These are phyloP conservation scores for Patiria pectinifera DNA, from an alignment of 53 echinoderm and acorn worm genomes.

Conservation along the genomic window DNA sequence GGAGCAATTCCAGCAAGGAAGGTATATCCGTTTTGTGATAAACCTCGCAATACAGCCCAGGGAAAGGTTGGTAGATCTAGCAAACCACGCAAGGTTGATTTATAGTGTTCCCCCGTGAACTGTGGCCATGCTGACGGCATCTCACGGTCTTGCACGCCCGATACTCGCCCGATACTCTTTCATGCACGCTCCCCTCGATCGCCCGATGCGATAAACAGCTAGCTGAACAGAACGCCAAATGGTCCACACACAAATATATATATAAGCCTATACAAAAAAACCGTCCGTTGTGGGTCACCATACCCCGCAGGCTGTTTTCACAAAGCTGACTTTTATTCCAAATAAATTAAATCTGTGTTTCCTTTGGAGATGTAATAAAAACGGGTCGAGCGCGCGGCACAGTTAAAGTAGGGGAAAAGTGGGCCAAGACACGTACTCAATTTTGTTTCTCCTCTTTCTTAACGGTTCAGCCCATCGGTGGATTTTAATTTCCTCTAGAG, in stretches of 20 bases:
- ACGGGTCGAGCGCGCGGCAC: neutral
- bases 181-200: conserved; percentile 27
- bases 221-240: neutral
- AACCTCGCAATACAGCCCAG: neutral
- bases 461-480: neutral
- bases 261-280: no score
- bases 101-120: neutral
- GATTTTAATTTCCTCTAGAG: neutral
- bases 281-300: conserved; percentile 15
- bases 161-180: neutral
- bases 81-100: neutral
- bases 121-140: neutral
- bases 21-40: conserved; percentile 12
- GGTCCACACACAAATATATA: neutral
- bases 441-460: neutral
- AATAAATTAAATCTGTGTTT: conserved; percentile 50
- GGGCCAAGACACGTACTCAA: conserved; percentile 9
- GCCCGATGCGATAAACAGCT: conserved; percentile 7
- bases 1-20: conserved; percentile 1
- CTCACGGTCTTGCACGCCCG: neutral
- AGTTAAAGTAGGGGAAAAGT: conserved; percentile 3
- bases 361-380: conserved; percentile 13
- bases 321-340: conserved; percentile 37
- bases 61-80: neutral
- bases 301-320: conserved; percentile 41